Conservation (phyloP, 1,140 invertebrate genomes). For the Ladona fulva region DNA sequence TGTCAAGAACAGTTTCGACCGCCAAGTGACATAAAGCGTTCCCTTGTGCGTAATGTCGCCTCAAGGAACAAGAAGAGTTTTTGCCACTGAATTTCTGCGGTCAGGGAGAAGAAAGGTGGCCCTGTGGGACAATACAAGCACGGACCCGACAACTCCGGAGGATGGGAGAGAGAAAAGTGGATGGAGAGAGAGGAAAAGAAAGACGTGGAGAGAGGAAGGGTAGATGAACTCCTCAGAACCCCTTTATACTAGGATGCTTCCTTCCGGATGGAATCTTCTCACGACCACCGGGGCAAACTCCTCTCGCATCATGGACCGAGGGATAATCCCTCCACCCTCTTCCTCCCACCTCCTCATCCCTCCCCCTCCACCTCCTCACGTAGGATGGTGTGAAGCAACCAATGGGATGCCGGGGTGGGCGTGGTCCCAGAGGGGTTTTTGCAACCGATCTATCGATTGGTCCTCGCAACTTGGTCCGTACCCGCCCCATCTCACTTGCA, state of each 20-base stretch:
- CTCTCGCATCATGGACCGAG: not conserved
- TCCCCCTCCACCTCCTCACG: not conserved
- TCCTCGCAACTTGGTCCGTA: not conserved
- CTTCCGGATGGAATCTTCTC: not conserved
- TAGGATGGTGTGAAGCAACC: not conserved
- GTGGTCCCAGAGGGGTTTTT: not conserved
- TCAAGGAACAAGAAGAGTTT: not conserved
- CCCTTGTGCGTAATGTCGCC: not conserved
- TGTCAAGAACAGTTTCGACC: not conserved
- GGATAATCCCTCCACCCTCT: not conserved
- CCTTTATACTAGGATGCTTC: not conserved
- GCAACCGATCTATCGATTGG: slow-evolving; percentile 7
- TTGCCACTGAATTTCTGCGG: not conserved
- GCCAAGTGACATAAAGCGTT: not conserved
- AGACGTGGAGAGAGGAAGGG: not conserved
- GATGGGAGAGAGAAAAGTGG: not conserved
- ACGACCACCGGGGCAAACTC: not conserved
- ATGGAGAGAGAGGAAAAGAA: not conserved
- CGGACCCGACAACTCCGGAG: not conserved
- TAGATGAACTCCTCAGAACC: not conserved
- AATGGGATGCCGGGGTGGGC: not conserved
- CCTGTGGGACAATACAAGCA: not conserved
- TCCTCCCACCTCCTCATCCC: not conserved
- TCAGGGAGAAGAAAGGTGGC: not conserved
- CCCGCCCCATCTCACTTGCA: not conserved